A percentile compares a stretch with the other conserved stretches of the same genome.
phyloP scores from a whole-genome alignment of 2,113 vertebrate genomes.

The Semnornis frantzii region DNA sequence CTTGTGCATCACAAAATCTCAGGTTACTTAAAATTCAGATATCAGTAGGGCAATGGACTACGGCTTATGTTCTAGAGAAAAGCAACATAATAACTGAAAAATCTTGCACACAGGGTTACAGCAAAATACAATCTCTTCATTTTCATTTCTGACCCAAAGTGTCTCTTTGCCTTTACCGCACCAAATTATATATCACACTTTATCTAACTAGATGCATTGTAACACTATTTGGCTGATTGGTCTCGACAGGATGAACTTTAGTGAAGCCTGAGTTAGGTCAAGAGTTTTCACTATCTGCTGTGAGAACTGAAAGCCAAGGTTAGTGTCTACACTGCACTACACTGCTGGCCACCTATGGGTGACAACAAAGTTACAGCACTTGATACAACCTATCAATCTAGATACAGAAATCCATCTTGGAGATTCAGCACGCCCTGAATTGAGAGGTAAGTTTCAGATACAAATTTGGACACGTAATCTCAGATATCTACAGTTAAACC shows the following conservation, averaged over 20 bases:
- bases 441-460: not conserved
- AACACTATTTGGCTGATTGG: not conserved
- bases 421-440: not conserved
- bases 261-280: not conserved
- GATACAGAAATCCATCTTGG: not conserved
- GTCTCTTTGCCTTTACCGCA: not conserved
- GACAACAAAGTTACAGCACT: not conserved
- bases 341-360: not conserved
- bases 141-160: slow-evolving; percentile 21
- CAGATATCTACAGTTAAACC: not conserved
- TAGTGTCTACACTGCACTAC: not conserved
- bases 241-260: not conserved
- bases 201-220: not conserved
- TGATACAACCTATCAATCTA: not conserved
- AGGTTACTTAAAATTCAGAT: not conserved
- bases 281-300: not conserved
- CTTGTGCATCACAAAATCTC: not conserved
- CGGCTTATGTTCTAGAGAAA: not conserved
- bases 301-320: not conserved
- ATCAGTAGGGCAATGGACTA: not conserved
- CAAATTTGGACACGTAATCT: not conserved
- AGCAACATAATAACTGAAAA: not conserved
- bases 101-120: not conserved
- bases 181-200: not conserved
- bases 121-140: not conserved